These are phyloP conservation scores for Geotrypetes seraphini DNA, from an alignment of 2,797 vertebrate genomes.

Conservation along the genomic window DNA sequence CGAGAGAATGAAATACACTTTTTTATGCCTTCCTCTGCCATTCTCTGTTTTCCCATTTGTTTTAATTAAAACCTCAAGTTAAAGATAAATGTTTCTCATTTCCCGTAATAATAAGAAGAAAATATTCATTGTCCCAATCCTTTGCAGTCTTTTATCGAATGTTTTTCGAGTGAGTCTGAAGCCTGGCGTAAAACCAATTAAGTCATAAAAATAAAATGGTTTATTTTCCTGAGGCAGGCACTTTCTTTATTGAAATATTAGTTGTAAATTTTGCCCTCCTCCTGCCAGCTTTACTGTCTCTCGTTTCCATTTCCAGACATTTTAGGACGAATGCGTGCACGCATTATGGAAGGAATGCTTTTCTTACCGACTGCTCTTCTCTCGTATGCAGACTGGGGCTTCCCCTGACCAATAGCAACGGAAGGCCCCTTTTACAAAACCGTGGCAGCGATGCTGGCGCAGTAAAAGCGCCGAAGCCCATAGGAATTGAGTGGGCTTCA, in stretches of 20 bases:
- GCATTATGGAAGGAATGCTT: too few relatives aligned
- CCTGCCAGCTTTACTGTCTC: background rate
- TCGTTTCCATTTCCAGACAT: background rate
- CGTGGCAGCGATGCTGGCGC: too few relatives aligned
- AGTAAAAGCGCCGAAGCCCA: too few relatives aligned
- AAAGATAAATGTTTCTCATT: slow-evolving; percentile 18
- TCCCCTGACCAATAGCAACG: too few relatives aligned
- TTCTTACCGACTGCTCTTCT: too few relatives aligned
- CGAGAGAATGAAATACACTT: too few relatives aligned
- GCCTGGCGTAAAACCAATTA: slow-evolving; percentile 11
- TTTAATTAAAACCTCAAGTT: slow-evolving; percentile 36
- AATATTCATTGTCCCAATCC: background rate
- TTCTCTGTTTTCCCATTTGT: slow-evolving; percentile 28
- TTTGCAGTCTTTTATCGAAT: slow-evolving; percentile 13
- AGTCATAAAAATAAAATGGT: slow-evolving; percentile 11
- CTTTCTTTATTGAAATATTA: background rate
- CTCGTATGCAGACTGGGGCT: too few relatives aligned
- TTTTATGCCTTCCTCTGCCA: slow-evolving; percentile 18
- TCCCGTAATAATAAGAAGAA: slow-evolving; percentile 14
- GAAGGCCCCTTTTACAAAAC: too few relatives aligned
- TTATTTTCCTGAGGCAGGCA: slow-evolving; percentile 3
- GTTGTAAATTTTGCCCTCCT: background rate
- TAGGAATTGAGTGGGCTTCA: too few relatives aligned
- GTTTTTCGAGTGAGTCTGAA: slow-evolving; percentile 6
- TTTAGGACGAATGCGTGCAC: too few relatives aligned